A percentile compares a stretch with the other conserved stretches of the same genome.
Evolutionary conservation across 2,797 vertebrate genomes (phyloP).

Genomic region (Gouania willdenowi): DNA sequence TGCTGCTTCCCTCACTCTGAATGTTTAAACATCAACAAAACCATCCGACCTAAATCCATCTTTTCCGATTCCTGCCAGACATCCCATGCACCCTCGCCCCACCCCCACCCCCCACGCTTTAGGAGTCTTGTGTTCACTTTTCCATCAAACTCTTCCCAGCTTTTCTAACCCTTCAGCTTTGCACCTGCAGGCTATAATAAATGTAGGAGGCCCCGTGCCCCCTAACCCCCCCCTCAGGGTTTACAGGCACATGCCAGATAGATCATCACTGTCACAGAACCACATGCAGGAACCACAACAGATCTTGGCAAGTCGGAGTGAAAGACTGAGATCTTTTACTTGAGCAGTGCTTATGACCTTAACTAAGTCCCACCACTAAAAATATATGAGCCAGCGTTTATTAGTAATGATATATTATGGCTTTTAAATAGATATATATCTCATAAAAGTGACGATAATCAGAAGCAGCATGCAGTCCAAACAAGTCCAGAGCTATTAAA

Average conservation of each 20-base stretch:
- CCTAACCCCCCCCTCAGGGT: no score
- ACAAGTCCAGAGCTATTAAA: not conserved
- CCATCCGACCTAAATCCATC: conserved; percentile 36
- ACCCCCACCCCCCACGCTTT: not conserved
- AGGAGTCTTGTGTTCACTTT: conserved; percentile 4
- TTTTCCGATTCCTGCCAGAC: conserved; percentile 1
- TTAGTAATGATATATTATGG: conserved; percentile 3
- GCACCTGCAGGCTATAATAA: conserved; percentile 42
- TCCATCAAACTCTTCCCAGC: conserved; percentile 4
- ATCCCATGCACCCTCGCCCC: not conserved
- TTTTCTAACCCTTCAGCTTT: conserved; percentile 53
- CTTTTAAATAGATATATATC: not conserved
- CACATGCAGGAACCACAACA: conserved; percentile 1
- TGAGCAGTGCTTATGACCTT: not conserved
- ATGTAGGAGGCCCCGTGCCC: conserved; percentile 16
- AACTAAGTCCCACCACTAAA: not conserved
- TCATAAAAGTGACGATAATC: not conserved
- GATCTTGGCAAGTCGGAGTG: not conserved
- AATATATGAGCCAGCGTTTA: conserved; percentile 13
- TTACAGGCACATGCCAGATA: conserved; percentile 36
- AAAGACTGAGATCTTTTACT: not conserved
- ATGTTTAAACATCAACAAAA: conserved; percentile 13
- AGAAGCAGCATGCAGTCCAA: not conserved
- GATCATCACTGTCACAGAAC: conserved; percentile 27
- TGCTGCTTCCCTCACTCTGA: conserved; percentile 5